Base-by-base conservation (phyloP, 2,113 vertebrate species). In the Phycodurus eques region DNA sequence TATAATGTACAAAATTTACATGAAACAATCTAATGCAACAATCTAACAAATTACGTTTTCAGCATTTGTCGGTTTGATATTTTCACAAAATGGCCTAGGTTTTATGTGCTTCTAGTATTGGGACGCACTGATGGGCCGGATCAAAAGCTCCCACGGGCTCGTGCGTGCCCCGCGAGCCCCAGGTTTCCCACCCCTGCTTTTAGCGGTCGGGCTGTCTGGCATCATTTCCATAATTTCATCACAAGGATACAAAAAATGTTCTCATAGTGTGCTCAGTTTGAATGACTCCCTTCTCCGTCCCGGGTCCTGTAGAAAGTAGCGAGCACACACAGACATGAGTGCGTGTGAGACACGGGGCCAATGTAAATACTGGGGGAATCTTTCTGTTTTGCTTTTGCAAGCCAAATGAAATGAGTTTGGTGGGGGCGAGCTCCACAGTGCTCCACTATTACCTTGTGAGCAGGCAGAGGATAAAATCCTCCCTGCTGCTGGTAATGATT, bases 271-370 rank as follows among this genome's bases (percentile, higher is more conserved):
- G 70, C 22, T 74, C 53, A 75, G 80, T 81, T 87, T 89, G 76
- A 87, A 87, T 86, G 87, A 82, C 64, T 80, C 74, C 47, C 62
- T 83, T 86, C 67, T 84, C 59, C 84, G 75, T 83, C 54, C 62
- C 22, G 39, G 62, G 46, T 77, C 46, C 60, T 72, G 66, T 75
- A 59, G 69, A 62, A 65, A 53, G 78, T 15, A 15, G 27, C 64
- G 53, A 22, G 31, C 76, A 27, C 72, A 70, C 71, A 70, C 56
- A 69, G 68, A 70, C 39, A 0, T 43, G 60, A 60, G 67, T 20
- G 77, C 77, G 65, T 47, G 19, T 14, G 61, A 63, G 47, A 72
- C 66, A 47, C 59, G n/a, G 64, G 72, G 78, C 88, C 80, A 87
- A 88, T 75, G 75, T 75, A 88, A 90, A 88, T 63, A 86, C 39